A percentile compares a stretch with the other conserved stretches of the same genome.
Conservation (phyloP, 2,888 invertebrate species). For the Bellardia pandia region DNA sequence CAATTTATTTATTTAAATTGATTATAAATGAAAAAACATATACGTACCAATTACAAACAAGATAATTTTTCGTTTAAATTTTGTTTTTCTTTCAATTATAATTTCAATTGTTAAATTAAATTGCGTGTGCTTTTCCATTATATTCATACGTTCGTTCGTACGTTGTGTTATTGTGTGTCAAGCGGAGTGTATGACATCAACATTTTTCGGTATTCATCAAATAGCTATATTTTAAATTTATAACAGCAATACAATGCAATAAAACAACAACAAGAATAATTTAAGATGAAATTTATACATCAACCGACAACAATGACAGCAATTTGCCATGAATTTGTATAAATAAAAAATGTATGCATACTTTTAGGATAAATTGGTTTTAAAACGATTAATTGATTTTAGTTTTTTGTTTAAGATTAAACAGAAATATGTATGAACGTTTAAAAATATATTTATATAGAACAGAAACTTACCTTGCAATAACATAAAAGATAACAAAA, state of each 20-base stretch:
- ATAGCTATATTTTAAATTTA: slow-evolving; percentile 52
- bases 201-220: slow-evolving; percentile 56
- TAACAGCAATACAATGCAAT: no score
- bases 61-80: slow-evolving; percentile 13
- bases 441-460: neutral
- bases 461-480: slow-evolving; percentile 64
- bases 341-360: neutral
- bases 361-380: neutral
- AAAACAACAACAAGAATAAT: neutral
- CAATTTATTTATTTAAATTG: slow-evolving; percentile 33
- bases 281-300: slow-evolving; percentile 11
- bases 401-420: neutral
- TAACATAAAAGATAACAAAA: slow-evolving; percentile 60
- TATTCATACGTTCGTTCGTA: slow-evolving; percentile 24
- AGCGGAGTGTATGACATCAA: slow-evolving; percentile 16
- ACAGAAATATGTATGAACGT: slow-evolving; percentile 19
- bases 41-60: slow-evolving; percentile 11
- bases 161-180: slow-evolving; percentile 19
- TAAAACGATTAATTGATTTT: slow-evolving; percentile 3
- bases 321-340: neutral
- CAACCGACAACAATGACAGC: neutral
- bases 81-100: neutral
- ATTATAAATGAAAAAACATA: neutral
- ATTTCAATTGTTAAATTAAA: slow-evolving; percentile 51
- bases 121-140: slow-evolving; percentile 58